Base-by-base conservation (phyloP, 2,113 vertebrate genomes). In the Corvus moneduloides region DNA sequence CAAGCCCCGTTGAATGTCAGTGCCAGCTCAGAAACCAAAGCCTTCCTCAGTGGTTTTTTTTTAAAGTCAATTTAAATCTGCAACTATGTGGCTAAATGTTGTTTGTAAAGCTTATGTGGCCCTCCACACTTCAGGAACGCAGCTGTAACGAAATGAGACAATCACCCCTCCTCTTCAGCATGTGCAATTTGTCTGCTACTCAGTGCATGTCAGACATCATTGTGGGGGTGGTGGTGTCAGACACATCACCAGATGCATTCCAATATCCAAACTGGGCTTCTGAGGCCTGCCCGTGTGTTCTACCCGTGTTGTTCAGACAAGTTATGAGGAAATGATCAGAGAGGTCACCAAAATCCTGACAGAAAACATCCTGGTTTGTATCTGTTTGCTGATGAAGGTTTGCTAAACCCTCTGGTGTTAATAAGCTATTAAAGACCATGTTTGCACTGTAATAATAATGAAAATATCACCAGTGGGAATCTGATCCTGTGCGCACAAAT, bases 301-400 rank as follows among this genome's bases (percentile, higher is more conserved):
- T 48, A 4, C 14, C 54, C 11, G 4, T 21, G 15, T 44, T 55
- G 33, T 81, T 81, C 69, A 81, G 79, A 28, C 11, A 6, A 26
- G 3, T 32, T 54, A 16, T 27, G 48, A 81, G 83, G 74, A 81
- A 94, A 73, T 78, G 71, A 88, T 28, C 44, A 72, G 87, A 88
- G 59, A 74, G 46, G 17, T 75, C 76, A 87, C 72, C 90, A 63
- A 30, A 55, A 43, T 58, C 35, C 71, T 91, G 44, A 48, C 35
- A 63, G 55, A 39, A 96, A 92, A 52, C 33, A 46, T 14, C 14
- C 10, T 66, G 35, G 41, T 80, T 86, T 56, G 19, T 77, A 72
- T 92, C 71, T 84, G 28, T 82, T 95, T 94, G 58, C 82, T 91
- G 37, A 12, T 73, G 35, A 83, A 94, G 94, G 59, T 77, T 96